Base-by-base conservation (phyloP, 2,888 invertebrate species). In the Brachyptera risi region DNA sequence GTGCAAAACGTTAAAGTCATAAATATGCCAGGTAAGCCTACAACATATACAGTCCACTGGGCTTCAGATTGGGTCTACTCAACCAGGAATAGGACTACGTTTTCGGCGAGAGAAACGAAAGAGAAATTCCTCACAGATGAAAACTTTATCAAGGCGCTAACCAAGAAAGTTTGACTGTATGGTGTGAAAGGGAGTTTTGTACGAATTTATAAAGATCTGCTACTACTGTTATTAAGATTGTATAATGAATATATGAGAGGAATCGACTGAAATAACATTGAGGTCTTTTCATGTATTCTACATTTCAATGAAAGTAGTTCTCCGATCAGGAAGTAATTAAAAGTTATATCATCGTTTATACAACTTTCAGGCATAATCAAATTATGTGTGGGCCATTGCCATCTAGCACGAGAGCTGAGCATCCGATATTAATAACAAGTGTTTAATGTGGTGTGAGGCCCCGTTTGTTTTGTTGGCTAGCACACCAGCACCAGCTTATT, bases 21-120 rank as follows among this genome's bases (percentile, higher is more conserved):
- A 54, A 54, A 54, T 54, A 54, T 37, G 37, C 54, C 54, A 54
- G 19, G 54, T 44, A 21, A 4, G 17, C 44, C 17, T 17, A 15
- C 19, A 21, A 44, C 17, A 44, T 19, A 31, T 11, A 31, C 31
- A 44, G 44, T 31, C 35, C 51, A 51, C 51, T 51, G 35, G 51
- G 51, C 51, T 31, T 51, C 21, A 17, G 31, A 51, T 51, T 51
- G 51, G 51, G 31, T 15, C 27, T 35, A 51, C 31, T 51, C 51
- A 35, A 35, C 23, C 54, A 54, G 37, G 5, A 31, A 31, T 7
- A 5, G 31, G 11, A 4, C 44, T 19, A 19, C 44, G 17, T 44
- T 44, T 31, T 44, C 44, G n/a, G n/a, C n/a, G n/a, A n/a, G n/a
- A n/a, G n/a, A n/a, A n/a, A n/a, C n/a, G n/a, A n/a, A 15, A 44